Evolutionary conservation across 2,888 invertebrate species (phyloP).

Genomic region (Xestia c-nigrum): DNA sequence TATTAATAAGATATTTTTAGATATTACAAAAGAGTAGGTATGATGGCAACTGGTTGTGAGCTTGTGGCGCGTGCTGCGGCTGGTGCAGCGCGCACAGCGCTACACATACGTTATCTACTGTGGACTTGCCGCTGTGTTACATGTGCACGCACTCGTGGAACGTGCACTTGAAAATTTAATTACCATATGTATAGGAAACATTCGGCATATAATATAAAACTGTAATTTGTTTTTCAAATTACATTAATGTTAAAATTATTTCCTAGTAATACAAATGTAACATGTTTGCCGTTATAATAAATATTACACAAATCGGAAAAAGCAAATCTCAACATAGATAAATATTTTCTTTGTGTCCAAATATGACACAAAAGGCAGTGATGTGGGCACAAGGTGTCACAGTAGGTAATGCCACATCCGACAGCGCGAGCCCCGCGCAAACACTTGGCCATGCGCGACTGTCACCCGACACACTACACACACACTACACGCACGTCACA

Average conservation of each 20-base stretch:
- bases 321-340: constrained; percentile 5
- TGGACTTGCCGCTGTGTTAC: not conserved
- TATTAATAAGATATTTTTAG: not conserved
- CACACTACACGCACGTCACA: too few relatives aligned
- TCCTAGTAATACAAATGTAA: not conserved
- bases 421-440: constrained; percentile 32
- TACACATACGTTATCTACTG: not conserved
- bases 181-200: not conserved
- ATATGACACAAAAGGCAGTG: constrained; percentile 18
- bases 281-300: not conserved
- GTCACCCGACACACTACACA: not conserved
- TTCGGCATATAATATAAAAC: not conserved
- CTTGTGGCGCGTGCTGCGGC: not conserved
- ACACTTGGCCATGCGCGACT: constrained; percentile 35
- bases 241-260: not conserved
- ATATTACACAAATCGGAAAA: constrained; percentile 21
- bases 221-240: not conserved
- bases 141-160: constrained; percentile 1
- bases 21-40: not conserved
- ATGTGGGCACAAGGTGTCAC: constrained; percentile 15
- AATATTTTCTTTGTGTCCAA: constrained; percentile 35
- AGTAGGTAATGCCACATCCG: constrained; percentile 25
- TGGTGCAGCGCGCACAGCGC: not conserved
- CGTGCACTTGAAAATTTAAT: constrained; percentile 4
- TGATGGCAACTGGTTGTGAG: not conserved